These are phyloP conservation scores for Drosophila mimica DNA, from an alignment of 2,888 invertebrate genomes.

Conservation along the genomic window DNA sequence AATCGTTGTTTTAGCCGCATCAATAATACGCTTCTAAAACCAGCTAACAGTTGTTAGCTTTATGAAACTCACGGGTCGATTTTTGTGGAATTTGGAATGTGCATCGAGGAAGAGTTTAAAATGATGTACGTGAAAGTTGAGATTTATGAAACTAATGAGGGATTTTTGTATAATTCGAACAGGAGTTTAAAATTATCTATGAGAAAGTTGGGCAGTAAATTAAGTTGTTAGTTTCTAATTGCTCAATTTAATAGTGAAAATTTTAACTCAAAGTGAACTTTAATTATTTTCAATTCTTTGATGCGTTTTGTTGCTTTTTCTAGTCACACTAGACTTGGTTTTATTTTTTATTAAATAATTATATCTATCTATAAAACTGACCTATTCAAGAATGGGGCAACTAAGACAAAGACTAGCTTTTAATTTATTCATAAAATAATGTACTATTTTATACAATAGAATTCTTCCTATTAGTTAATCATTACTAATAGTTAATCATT, in stretches of 20 bases:
- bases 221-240: background rate
- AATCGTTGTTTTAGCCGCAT: constrained; percentile 21
- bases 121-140: background rate
- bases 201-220: background rate
- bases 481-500: too few species aligned
- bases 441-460: too few species aligned
- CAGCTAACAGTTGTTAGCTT: too few species aligned
- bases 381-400: background rate
- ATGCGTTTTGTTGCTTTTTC: fast-evolving
- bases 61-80: background rate
- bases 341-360: background rate
- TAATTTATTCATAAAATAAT: background rate
- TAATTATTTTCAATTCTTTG: background rate
- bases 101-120: too few species aligned
- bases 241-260: background rate
- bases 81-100: constrained; percentile 5
- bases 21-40: constrained; percentile 40
- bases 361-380: background rate
- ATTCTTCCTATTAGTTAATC: too few species aligned
- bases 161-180: background rate
- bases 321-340: background rate
- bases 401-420: background rate
- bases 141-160: background rate
- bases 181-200: background rate
- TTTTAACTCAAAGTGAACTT: background rate